Evolutionary conservation across 2,113 vertebrate species (phyloP).

Genomic region (Oncorhynchus masou): DNA sequence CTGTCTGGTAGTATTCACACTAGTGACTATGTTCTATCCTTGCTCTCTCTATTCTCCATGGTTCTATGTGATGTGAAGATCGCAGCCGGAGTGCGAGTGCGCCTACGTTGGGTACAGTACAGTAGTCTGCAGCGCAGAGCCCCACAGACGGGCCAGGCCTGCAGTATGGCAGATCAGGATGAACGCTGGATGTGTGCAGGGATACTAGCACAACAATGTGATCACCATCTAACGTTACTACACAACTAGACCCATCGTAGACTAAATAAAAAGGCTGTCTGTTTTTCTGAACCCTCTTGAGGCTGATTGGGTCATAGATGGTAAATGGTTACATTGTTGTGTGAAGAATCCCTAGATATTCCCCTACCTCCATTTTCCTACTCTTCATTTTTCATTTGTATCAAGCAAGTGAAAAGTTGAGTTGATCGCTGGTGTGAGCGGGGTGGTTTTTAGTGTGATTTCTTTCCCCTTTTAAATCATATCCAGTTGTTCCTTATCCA

Average conservation of each 20-base stretch:
- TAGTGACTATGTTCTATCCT: constrained; percentile 51
- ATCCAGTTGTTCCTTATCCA: constrained; percentile 51
- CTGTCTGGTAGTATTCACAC: neutral
- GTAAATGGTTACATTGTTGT: constrained; percentile 2
- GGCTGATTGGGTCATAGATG: neutral
- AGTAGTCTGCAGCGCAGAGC: neutral
- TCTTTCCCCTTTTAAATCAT: neutral
- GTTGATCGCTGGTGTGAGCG: neutral
- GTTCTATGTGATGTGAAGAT: constrained; percentile 75
- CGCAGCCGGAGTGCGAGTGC: constrained; percentile 84
- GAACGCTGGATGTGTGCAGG: constrained; percentile 25
- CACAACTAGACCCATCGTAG: neutral
- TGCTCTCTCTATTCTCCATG: constrained; percentile 64
- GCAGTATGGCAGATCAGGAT: constrained; percentile 45
- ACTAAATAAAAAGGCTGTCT: neutral
- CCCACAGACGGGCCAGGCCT: constrained; percentile 37
- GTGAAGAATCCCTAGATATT: neutral
- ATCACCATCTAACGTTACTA: neutral
- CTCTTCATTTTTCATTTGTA: neutral
- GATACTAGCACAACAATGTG: constrained; percentile 9
- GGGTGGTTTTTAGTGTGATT: neutral
- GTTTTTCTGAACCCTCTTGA: neutral
- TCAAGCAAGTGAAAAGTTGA: neutral
- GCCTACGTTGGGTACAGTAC: constrained; percentile 82
- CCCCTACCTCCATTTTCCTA: neutral